phyloP scores from a whole-genome alignment of 2,797 vertebrate species.

The Columba guinea region DNA sequence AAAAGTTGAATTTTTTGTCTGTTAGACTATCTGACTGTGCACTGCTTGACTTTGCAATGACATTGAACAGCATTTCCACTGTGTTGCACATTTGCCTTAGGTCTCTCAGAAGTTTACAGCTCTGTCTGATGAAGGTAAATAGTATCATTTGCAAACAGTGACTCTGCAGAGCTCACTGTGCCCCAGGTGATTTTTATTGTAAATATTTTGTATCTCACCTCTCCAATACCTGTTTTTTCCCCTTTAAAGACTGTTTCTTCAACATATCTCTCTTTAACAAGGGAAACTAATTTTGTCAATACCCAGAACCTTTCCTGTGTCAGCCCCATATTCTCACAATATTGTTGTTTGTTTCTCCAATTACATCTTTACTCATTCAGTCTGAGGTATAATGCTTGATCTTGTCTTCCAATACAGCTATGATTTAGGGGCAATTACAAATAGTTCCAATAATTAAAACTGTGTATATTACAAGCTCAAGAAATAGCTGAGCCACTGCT shows the following conservation, averaged over 20 bases:
- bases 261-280: background rate
- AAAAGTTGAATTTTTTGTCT: background rate
- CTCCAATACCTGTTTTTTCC: background rate
- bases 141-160: background rate
- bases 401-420: background rate
- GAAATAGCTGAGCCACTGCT: background rate
- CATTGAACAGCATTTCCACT: background rate
- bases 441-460: background rate
- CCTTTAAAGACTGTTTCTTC: background rate
- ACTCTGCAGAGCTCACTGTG: background rate
- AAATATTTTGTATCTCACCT: background rate
- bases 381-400: background rate
- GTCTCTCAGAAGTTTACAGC: background rate
- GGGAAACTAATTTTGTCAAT: background rate
- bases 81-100: background rate
- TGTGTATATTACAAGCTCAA: background rate
- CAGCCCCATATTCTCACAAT: background rate
- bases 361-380: background rate
- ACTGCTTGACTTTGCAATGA: constrained; percentile 1
- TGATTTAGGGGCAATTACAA: background rate
- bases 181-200: background rate
- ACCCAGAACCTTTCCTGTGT: background rate
- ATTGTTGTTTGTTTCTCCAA: background rate
- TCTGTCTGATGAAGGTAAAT: background rate
- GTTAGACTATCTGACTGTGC: background rate